Base-by-base conservation (phyloP, 2,797 vertebrate genomes). In the Eleutherodactylus coqui region DNA sequence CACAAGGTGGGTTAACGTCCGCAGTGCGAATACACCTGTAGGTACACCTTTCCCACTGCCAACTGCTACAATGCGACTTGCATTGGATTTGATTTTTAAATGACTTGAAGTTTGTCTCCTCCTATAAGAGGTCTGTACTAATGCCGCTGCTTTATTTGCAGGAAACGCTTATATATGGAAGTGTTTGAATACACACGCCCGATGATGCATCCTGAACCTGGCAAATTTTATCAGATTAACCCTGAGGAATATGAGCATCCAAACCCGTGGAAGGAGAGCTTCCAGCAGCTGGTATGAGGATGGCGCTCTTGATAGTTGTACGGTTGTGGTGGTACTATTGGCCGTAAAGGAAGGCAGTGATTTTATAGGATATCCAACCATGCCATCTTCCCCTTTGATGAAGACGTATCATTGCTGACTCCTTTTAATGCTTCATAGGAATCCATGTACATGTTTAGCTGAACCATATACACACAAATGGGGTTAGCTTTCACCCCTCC, bases 241-340 rank as follows among this genome's bases (percentile, higher is more conserved):
- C 97, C 98, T 89, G 98, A 99, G 92, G 98, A 99, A 89, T 98
- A 99, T 84, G 98, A 99, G 89, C 98, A 99, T 92, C 96, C 97
- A 90, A 99, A 99, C 92, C 98, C 98, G 0, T 99, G 98, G 98
- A 99, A 99, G 90, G 98, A 99, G 92, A 99, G 98, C 93, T 99
- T 99, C 93, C 98, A 99, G 93, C 98, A 99, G 86, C 94, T 99
- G 97, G 98, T 99, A 98, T 89, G 94, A 87, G 82, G n/a, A 38
- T 14, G 67, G 0, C 5, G 67, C 67, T 38, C 32, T 69, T 64
- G 24, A 2, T n/a, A 9, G 0, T 17, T 76, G 19, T 51, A 24
- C 27, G 0, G 0, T 29, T 75, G 36, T 41, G n/a, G 32, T 36
- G 13, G 16, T 77, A 8, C 27, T n/a, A 29, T 27, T n/a, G n/a